phyloP scores from a whole-genome alignment of 2,888 invertebrate species.

The Lasius platythorax region DNA sequence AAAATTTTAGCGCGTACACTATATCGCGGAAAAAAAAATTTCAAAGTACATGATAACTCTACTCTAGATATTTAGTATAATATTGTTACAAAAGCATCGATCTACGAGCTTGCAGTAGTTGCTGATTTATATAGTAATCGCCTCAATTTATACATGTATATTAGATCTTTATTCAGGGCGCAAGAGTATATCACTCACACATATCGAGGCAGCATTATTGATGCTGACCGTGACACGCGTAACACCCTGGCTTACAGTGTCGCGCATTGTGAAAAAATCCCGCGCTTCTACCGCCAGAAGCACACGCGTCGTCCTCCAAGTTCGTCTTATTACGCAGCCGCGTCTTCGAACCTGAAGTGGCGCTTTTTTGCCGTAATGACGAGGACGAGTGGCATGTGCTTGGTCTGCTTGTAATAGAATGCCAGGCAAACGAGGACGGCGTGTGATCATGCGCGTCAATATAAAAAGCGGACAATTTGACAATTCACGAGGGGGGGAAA shows the following conservation, averaged over 20 bases:
- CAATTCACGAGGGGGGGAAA: conserved; percentile 19
- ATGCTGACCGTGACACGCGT: conserved; percentile 72
- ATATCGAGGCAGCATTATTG: conserved; percentile 48
- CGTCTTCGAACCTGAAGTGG: conserved; percentile 53
- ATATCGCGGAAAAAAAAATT: not conserved
- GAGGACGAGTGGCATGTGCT: conserved; percentile 63
- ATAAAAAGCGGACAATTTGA: conserved; percentile 37
- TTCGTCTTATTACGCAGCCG: conserved; percentile 23
- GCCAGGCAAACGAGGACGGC: conserved; percentile 21
- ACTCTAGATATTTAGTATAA: not conserved
- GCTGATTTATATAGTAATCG: not conserved
- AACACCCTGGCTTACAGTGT: conserved; percentile 67
- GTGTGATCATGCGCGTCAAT: conserved; percentile 13
- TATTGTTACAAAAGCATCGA: not conserved
- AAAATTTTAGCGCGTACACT: not conserved
- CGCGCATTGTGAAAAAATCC: conserved; percentile 73
- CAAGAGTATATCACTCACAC: not conserved
- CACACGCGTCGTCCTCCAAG: conserved; percentile 52
- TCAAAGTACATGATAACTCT: not conserved
- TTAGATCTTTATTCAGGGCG: not conserved
- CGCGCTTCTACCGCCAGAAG: conserved; percentile 54
- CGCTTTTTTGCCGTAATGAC: conserved; percentile 59
- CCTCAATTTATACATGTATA: not conserved
- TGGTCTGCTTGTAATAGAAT: conserved; percentile 55
- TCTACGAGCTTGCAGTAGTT: not conserved